A percentile compares a stretch with the other conserved stretches of the same genome.
These are phyloP conservation scores for Ramphastos sulfuratus DNA, from an alignment of 2,113 vertebrate species.

Conservation along the genomic window DNA sequence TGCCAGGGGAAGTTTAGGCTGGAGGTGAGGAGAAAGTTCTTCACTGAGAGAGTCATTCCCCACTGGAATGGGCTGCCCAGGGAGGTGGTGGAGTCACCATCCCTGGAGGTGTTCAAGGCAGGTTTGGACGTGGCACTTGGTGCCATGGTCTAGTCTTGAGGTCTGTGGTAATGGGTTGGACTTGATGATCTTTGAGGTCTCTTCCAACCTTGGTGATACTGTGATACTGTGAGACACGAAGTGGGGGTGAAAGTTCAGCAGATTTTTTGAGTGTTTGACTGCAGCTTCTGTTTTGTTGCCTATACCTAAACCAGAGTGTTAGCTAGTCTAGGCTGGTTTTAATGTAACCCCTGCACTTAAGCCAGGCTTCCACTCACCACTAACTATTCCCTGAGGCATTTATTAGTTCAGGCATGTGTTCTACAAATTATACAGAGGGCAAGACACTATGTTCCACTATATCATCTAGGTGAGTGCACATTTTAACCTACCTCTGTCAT, in stretches of 20 bases:
- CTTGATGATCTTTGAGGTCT: too few relatives aligned
- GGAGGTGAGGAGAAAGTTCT: too few relatives aligned
- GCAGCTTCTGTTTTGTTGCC: conserved; percentile 15
- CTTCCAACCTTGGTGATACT: too few relatives aligned
- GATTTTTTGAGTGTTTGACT: neutral
- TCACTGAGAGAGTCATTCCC: too few relatives aligned
- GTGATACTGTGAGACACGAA: too few relatives aligned
- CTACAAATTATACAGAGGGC: neutral
- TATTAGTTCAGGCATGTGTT: conserved; percentile 11
- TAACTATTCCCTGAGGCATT: neutral
- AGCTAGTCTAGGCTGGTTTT: neutral
- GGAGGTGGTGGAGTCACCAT: too few relatives aligned
- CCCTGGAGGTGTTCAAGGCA: too few relatives aligned
- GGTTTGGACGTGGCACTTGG: too few relatives aligned
- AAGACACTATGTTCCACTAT: neutral
- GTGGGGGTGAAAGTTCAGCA: neutral
- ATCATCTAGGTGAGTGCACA: neutral
- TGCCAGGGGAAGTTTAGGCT: too few relatives aligned
- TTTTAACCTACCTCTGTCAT: neutral
- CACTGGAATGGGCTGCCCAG: too few relatives aligned
- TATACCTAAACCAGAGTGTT: neutral
- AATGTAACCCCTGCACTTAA: neutral
- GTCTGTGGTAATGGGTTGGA: too few relatives aligned
- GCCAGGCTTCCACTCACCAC: neutral
- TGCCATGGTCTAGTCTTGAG: too few relatives aligned